phyloP scores from a whole-genome alignment of 2,797 vertebrate genomes.

The Sylvia borin region DNA sequence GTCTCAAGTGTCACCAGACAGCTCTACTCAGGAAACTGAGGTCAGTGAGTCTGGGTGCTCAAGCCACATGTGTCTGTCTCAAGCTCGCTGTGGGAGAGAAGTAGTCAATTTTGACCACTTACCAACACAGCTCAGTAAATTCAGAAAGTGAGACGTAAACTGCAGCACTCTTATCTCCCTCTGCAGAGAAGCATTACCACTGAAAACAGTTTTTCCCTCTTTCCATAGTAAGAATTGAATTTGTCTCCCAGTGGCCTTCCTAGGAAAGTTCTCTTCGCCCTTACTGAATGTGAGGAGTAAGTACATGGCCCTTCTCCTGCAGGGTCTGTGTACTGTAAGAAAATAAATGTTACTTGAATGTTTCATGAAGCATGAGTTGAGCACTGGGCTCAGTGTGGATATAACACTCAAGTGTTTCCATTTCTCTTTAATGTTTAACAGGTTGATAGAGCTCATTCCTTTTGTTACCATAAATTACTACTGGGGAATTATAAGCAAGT shows the following conservation, averaged over 20 bases:
- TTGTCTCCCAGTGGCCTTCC: neutral
- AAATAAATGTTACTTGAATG: constrained; percentile 24
- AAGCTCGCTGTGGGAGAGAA: neutral
- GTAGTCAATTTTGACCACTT: neutral
- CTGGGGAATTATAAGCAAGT: constrained; percentile 84
- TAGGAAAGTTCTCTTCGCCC: neutral
- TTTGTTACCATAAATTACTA: constrained; percentile 79
- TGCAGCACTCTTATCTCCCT: neutral
- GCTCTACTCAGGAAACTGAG: neutral
- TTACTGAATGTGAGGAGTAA: neutral
- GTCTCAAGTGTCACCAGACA: neutral
- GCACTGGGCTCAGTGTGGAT: neutral
- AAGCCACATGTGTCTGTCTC: neutral
- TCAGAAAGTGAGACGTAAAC: neutral
- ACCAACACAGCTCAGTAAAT: neutral
- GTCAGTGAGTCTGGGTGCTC: neutral
- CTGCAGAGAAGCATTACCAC: neutral
- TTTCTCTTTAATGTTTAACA: constrained; percentile 69
- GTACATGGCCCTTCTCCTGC: neutral
- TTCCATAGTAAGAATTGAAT: neutral
- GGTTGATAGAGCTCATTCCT: constrained; percentile 81
- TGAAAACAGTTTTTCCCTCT: neutral
- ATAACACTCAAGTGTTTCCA: constrained; percentile 24
- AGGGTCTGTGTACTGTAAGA: neutral
- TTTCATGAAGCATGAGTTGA: constrained; percentile 34